Evolutionary conservation across 2,113 vertebrate species (phyloP).

Genomic region (Mus spicilegus): DNA sequence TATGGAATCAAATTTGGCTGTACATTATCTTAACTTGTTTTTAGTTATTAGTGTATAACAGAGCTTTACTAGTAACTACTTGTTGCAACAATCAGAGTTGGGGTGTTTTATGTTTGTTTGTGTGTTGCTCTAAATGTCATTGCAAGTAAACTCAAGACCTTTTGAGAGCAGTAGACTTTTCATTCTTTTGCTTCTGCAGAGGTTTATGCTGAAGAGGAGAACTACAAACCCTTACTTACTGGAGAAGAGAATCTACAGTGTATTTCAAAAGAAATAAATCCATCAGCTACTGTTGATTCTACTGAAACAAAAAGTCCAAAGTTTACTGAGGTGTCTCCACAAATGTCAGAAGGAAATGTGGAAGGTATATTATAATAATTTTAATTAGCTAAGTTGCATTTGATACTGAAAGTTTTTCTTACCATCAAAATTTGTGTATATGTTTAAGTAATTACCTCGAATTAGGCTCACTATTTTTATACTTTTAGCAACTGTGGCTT

Average conservation of each 20-base stretch:
- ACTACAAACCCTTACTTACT: slow-evolving; percentile 47
- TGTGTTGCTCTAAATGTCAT: neutral
- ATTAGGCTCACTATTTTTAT: slow-evolving; percentile 36
- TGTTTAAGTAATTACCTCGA: slow-evolving; percentile 13
- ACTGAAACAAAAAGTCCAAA: slow-evolving; percentile 33
- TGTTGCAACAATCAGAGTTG: neutral
- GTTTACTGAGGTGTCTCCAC: slow-evolving; percentile 19
- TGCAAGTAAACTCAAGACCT: slow-evolving; percentile 45
- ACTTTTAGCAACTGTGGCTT: neutral
- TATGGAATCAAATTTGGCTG: slow-evolving; percentile 18
- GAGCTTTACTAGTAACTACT: neutral
- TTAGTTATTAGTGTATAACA: slow-evolving; percentile 23
- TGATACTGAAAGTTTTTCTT: slow-evolving; percentile 11
- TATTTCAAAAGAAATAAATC: slow-evolving; percentile 66
- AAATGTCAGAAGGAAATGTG: slow-evolving; percentile 54
- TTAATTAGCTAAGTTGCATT: slow-evolving; percentile 48
- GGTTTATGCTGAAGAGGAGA: slow-evolving; percentile 68
- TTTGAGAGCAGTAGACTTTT: slow-evolving; percentile 47
- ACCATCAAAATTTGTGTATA: neutral
- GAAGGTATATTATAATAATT: slow-evolving; percentile 74
- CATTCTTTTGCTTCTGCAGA: slow-evolving; percentile 75
- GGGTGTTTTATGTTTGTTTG: neutral
- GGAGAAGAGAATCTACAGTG: slow-evolving; percentile 73
- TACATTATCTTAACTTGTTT: neutral
- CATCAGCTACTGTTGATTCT: slow-evolving; percentile 46